Evolutionary conservation across 2,888 invertebrate species (phyloP).

Genomic region (Ditula angustiorana): DNA sequence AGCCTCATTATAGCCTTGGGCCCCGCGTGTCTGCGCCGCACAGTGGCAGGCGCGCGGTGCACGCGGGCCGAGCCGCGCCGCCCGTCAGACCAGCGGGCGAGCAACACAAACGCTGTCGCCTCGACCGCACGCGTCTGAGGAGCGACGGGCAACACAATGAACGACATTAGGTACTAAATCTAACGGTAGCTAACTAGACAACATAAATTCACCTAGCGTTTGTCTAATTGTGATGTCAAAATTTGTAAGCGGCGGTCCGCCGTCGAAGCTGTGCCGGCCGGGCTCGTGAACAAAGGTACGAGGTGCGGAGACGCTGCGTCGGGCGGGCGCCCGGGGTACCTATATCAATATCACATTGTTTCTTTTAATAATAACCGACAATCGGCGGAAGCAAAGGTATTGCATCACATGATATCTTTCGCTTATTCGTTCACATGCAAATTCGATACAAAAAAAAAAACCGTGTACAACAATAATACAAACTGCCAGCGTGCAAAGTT

Average conservation of each 20-base stretch:
- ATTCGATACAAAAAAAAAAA: slow-evolving; percentile 47
- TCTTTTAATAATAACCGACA: slow-evolving; percentile 51
- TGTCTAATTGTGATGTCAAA: slow-evolving; percentile 38
- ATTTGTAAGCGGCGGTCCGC: not conserved
- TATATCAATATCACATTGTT: slow-evolving; percentile 67
- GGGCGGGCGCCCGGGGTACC: slow-evolving; percentile 49
- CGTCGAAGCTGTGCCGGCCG: not conserved
- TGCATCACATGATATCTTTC: slow-evolving; percentile 75
- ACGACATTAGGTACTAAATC: slow-evolving; percentile 22
- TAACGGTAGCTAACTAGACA: slow-evolving; percentile 38
- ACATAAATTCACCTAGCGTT: slow-evolving; percentile 38
- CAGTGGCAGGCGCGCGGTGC: not conserved
- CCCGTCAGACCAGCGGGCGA: no score
- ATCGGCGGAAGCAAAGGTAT: slow-evolving; percentile 60
- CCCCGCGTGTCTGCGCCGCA: not conserved
- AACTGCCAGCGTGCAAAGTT: slow-evolving; percentile 52
- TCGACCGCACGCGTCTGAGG: not conserved
- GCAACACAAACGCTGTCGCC: no score
- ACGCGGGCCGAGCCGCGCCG: not conserved
- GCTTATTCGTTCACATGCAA: slow-evolving; percentile 57
- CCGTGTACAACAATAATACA: slow-evolving; percentile 51
- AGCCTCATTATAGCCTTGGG: not conserved
- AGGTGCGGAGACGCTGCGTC: not conserved
- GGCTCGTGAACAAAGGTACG: not conserved
- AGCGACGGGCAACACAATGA: not conserved